Conservation (phyloP, 2,113 vertebrate genomes). For the Melanocharis versteri region DNA sequence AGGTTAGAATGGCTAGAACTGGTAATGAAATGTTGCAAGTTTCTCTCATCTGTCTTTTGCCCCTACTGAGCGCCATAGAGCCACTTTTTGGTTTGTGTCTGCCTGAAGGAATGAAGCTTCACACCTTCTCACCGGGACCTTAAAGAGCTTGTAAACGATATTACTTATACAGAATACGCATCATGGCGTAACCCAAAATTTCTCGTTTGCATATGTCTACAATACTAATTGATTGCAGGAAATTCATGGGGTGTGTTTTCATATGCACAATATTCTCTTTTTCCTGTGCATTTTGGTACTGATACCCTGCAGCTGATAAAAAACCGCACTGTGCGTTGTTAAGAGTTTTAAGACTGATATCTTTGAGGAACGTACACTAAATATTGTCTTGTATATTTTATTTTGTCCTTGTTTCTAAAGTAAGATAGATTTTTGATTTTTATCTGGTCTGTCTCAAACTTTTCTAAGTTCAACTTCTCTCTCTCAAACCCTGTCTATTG, state of each 20-base stretch:
- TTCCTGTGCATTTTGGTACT: background rate
- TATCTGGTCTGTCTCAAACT: slow-evolving; percentile 77
- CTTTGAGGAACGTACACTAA: slow-evolving; percentile 45
- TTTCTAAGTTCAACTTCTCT: slow-evolving; percentile 77
- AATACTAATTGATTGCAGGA: background rate
- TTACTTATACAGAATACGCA: background rate
- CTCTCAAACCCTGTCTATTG: slow-evolving; percentile 78
- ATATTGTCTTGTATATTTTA: slow-evolving; percentile 68
- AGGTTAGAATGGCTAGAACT: background rate
- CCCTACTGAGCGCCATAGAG: background rate
- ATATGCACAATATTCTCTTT: background rate
- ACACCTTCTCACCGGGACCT: background rate
- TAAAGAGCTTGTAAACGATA: background rate
- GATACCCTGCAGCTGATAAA: slow-evolving; percentile 9
- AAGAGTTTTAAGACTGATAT: slow-evolving; percentile 45
- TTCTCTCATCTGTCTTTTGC: background rate
- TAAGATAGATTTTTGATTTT: slow-evolving; percentile 73
- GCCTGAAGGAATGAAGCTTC: background rate
- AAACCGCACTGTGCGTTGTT: background rate
- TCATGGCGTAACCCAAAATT: background rate
- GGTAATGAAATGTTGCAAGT: background rate
- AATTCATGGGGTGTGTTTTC: background rate
- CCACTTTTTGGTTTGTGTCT: background rate
- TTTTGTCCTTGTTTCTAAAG: slow-evolving; percentile 58
- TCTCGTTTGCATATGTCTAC: background rate